phyloP scores from a whole-genome alignment of 2,113 vertebrate genomes.

The Noctilio leporinus region DNA sequence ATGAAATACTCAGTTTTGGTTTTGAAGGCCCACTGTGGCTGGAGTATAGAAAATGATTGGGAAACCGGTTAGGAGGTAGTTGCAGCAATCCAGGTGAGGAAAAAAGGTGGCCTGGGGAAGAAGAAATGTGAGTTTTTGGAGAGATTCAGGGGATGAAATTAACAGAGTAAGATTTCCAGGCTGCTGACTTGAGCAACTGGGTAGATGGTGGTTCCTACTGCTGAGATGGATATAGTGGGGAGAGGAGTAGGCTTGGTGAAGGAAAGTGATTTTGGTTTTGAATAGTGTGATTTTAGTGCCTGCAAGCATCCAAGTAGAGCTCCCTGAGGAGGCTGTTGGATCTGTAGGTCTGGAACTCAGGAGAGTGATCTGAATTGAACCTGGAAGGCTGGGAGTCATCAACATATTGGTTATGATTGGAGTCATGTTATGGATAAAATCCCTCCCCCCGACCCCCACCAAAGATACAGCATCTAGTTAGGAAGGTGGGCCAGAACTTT shows the following conservation, averaged over 20 bases:
- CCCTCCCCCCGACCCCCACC: background rate
- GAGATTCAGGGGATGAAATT: background rate
- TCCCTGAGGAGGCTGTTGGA: background rate
- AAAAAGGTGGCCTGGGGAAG: background rate
- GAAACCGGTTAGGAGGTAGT: background rate
- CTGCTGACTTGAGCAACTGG: background rate
- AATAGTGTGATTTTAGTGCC: background rate
- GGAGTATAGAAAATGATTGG: background rate
- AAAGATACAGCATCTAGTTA: background rate
- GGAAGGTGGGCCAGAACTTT: background rate
- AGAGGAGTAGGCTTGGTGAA: background rate
- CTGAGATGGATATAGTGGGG: background rate
- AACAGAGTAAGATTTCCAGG: background rate
- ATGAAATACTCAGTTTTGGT: background rate
- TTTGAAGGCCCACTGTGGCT: background rate
- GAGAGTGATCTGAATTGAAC: background rate
- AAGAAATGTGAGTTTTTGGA: background rate
- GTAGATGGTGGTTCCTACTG: background rate
- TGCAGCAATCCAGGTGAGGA: background rate
- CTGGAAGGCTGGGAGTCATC: background rate
- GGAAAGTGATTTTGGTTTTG: background rate
- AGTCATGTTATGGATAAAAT: background rate
- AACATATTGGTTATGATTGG: background rate
- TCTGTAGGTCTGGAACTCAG: background rate
- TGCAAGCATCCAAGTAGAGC: background rate